These are phyloP conservation scores for Phorcus lineatus DNA, from an alignment of 2,888 invertebrate species.

Conservation along the genomic window DNA sequence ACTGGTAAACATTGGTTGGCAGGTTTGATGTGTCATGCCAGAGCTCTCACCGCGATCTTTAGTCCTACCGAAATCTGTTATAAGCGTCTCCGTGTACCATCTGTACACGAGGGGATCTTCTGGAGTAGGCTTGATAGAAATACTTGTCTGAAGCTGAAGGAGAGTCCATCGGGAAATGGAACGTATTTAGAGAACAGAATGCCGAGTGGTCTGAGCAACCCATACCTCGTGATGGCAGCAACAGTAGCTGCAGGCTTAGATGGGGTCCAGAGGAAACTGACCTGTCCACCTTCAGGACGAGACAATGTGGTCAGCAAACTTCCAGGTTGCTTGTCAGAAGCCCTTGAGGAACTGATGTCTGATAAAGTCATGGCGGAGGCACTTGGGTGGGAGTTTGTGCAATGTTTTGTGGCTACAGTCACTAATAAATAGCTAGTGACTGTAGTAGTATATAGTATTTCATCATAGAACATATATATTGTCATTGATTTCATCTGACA, in stretches of 20 bases:
- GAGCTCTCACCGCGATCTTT: slow-evolving; percentile 27
- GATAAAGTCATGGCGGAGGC: too few relatives aligned
- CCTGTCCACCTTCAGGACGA: slow-evolving; percentile 2
- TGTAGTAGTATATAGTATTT: too few relatives aligned
- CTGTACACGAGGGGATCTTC: not conserved
- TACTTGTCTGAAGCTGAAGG: not conserved
- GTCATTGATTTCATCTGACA: too few relatives aligned
- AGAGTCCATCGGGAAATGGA: not conserved
- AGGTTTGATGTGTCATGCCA: slow-evolving; percentile 32
- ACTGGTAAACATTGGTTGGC: slow-evolving; percentile 27
- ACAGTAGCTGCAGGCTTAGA: slow-evolving; percentile 32
- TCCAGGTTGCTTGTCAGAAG: too few relatives aligned
- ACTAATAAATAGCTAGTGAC: too few relatives aligned
- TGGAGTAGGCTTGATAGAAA: not conserved
- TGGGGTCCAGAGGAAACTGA: slow-evolving; percentile 28
- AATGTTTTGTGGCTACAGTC: too few relatives aligned
- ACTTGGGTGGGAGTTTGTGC: too few relatives aligned
- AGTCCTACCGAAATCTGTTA: slow-evolving; percentile 36
- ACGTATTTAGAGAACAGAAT: slow-evolving; percentile 29
- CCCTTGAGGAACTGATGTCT: too few relatives aligned
- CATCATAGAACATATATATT: too few relatives aligned
- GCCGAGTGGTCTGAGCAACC: slow-evolving; percentile 26
- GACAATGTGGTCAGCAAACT: too few relatives aligned
- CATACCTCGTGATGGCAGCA: slow-evolving; percentile 32
- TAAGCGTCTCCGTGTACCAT: not conserved